Evolutionary conservation across 1,140 invertebrate species (phyloP), one percentile per base, ranked within the genome.

Genomic region (Pachyrhynchus sulphureomaculatus): DNA sequence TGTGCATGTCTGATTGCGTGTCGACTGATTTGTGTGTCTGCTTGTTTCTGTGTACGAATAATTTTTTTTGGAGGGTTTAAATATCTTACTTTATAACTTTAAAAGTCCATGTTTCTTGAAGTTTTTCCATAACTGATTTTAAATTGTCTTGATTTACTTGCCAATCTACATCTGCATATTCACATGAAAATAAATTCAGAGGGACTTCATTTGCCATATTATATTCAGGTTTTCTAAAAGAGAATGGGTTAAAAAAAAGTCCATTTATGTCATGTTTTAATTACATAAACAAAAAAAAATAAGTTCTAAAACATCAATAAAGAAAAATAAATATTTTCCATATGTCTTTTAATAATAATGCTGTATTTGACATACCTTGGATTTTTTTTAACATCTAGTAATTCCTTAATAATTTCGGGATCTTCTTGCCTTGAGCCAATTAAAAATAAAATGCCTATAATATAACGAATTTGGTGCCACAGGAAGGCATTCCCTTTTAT

Each of bases 381-480:
- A 79, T 84, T 83, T 13, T 77, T 85, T 26, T 87, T 79, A 24
- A 98, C 79, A 76, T 99, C 85, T 0, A 99, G 76, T 20, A 99
- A 79, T 32, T 95, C 79, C 17, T 79, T 77, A 8, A 99, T 81
- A 17, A 99, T 76, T 66, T 84, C 76, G 1, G 90, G 86, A 0
- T 83, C 68, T 75, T 95, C 93, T 47, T 84, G 83, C 53, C 84
- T 84, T 74, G 89, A 80, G 0, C 96, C 97, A 51, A 99, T 82
- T 0, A 98, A 80, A 39, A 98, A 80, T n/a, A 99, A 76, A 1
- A 99, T 76, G 1, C 91, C 86, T 76, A 98, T 90, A 59, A 99
- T 97, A 74, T 93, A 98, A 10, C 98, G 82, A 53, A 99, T 96
- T 79, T 99, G 96, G 80, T 99, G 97, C 95, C 96, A 99, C 0